Evolutionary conservation across 2,888 invertebrate species (phyloP).

Genomic region (Lepetodrilus schrolli): DNA sequence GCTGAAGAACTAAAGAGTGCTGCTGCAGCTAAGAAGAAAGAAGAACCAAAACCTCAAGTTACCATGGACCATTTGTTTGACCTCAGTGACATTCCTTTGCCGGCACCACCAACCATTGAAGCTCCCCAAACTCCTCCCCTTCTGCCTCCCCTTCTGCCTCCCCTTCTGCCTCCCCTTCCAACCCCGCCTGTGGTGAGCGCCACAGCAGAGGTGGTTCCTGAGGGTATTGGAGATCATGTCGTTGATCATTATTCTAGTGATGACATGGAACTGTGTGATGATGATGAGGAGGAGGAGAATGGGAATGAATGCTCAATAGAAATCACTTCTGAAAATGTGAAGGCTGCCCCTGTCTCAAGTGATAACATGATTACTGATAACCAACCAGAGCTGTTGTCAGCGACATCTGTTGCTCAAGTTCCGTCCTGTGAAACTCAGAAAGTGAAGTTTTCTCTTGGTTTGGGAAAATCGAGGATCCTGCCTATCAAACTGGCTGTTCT

Average conservation of each 20-base stretch:
- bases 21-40: conserved; percentile 45
- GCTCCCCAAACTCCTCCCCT: neutral
- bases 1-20: too few relatives aligned
- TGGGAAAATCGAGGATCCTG: neutral
- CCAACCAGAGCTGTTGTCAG: neutral
- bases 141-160: neutral
- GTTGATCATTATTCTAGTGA: neutral
- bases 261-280: conserved; percentile 21
- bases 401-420: neutral
- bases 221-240: neutral
- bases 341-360: neutral
- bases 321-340: too few relatives aligned
- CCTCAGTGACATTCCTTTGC: conserved; percentile 16
- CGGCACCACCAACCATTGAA: neutral
- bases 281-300: neutral
- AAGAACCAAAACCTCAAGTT: neutral
- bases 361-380: neutral
- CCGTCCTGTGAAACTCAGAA: neutral
- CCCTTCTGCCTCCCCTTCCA: neutral
- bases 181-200: neutral
- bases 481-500: neutral
- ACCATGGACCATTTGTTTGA: neutral
- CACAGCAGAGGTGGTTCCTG: neutral
- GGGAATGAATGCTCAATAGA: neutral
- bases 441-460: neutral